Conservation (phyloP, 2,888 invertebrate genomes). For the Elegia similella region DNA sequence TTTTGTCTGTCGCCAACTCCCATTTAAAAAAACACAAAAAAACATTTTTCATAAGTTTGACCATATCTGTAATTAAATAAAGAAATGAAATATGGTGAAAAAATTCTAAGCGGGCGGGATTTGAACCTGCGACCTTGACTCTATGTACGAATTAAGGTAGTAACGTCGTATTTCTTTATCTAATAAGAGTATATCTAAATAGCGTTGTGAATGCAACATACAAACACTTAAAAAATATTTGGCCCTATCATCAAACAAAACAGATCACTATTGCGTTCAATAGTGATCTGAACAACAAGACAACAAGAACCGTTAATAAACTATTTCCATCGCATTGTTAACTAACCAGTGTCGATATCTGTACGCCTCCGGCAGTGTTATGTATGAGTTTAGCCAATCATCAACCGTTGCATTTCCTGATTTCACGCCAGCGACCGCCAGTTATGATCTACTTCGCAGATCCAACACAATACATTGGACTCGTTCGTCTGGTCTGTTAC, state of each 20-base stretch:
- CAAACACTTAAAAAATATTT: too few relatives aligned
- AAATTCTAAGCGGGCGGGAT: too few relatives aligned
- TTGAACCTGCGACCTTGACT: too few relatives aligned
- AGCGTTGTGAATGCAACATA: too few relatives aligned
- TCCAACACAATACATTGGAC: conserved; percentile 36
- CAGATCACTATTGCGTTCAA: background rate
- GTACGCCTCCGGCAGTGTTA: conserved; percentile 42
- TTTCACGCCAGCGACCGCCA: conserved; percentile 48
- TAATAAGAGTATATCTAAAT: too few relatives aligned
- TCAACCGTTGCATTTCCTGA: conserved; percentile 52
- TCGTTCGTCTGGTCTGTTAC: background rate
- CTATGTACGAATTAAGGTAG: too few relatives aligned
- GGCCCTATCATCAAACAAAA: background rate
- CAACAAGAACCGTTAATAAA: conserved; percentile 9
- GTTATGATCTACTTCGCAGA: conserved; percentile 47
- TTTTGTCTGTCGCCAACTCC: too few relatives aligned
- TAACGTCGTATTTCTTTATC: too few relatives aligned
- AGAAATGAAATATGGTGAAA: too few relatives aligned
- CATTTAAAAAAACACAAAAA: too few relatives aligned
- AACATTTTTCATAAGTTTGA: too few relatives aligned
- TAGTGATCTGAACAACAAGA: background rate
- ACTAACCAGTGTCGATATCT: conserved; percentile 30
- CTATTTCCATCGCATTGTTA: conserved; percentile 19
- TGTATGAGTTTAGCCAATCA: conserved; percentile 48
- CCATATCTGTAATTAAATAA: too few relatives aligned